Evolutionary conservation across 2,888 invertebrate species (phyloP).

Genomic region (Calameuta pallipes): DNA sequence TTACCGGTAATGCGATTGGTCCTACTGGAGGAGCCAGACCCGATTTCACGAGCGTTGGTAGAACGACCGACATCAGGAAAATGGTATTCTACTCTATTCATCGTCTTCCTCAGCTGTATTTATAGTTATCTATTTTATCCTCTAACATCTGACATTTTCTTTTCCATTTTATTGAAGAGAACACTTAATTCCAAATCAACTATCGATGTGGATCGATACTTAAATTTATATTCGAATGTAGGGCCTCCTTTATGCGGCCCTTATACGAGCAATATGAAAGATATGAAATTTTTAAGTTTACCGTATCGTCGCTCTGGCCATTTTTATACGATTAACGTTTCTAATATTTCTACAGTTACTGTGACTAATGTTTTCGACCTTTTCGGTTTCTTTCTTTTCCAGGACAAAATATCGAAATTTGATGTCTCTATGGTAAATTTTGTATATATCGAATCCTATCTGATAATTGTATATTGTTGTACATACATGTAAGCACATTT

Average conservation of each 20-base stretch:
- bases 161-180: constrained; percentile 10
- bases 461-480: constrained; percentile 33
- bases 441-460: constrained; percentile 31
- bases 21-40: constrained; percentile 43
- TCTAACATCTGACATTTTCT: constrained; percentile 10
- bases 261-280: neutral
- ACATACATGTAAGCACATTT: constrained; percentile 33
- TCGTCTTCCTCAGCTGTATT: constrained; percentile 19
- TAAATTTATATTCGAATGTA: too few relatives aligned
- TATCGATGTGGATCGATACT: neutral
- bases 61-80: constrained; percentile 50
- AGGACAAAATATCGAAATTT: constrained; percentile 34
- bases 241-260: too few relatives aligned
- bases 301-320: neutral
- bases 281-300: neutral
- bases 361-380: constrained; percentile 2
- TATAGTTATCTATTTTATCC: constrained; percentile 2
- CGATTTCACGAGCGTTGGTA: constrained; percentile 50
- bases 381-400: constrained; percentile 25
- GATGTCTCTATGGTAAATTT: constrained; percentile 20
- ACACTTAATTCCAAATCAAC: neutral
- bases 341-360: neutral
- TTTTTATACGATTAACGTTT: neutral
- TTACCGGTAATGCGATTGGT: constrained; percentile 57
- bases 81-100: constrained; percentile 59